phyloP scores from a whole-genome alignment of 2,797 vertebrate genomes.

The Dromococcyx pavoninus region DNA sequence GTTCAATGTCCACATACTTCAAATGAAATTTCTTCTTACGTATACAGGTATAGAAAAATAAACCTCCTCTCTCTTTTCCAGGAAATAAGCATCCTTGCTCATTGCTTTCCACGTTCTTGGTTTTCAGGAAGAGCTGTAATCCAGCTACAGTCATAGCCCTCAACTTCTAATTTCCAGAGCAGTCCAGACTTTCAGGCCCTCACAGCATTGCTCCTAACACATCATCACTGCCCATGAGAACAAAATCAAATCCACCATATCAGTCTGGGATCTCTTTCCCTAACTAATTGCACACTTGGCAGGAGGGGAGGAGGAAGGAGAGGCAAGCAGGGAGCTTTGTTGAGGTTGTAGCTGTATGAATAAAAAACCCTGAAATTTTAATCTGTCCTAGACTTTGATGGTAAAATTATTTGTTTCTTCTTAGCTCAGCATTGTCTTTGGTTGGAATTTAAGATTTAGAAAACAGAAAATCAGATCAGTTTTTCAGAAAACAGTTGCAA shows the following conservation, averaged over 20 bases:
- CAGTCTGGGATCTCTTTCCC: neutral
- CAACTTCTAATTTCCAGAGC: neutral
- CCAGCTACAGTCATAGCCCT: neutral
- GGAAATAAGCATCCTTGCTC: neutral
- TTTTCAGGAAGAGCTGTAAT: slow-evolving; percentile 13
- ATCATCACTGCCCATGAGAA: neutral
- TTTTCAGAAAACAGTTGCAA: neutral
- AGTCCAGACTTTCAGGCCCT: neutral
- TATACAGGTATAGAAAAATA: neutral
- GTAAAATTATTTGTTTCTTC: neutral
- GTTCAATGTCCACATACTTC: neutral
- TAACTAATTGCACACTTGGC: neutral
- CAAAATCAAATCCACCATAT: neutral
- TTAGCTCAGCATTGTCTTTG: neutral
- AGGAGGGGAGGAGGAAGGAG: neutral
- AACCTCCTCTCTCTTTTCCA: neutral
- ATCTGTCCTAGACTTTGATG: neutral
- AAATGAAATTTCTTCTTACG: neutral
- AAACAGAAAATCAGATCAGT: neutral
- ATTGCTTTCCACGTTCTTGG: neutral
- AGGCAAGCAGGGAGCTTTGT: neutral
- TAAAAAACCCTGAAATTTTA: neutral
- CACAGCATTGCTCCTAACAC: neutral
- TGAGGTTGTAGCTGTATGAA: neutral
- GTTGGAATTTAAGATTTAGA: neutral